phyloP scores from a whole-genome alignment of 1,140 invertebrate species.

The Pantala flavescens region DNA sequence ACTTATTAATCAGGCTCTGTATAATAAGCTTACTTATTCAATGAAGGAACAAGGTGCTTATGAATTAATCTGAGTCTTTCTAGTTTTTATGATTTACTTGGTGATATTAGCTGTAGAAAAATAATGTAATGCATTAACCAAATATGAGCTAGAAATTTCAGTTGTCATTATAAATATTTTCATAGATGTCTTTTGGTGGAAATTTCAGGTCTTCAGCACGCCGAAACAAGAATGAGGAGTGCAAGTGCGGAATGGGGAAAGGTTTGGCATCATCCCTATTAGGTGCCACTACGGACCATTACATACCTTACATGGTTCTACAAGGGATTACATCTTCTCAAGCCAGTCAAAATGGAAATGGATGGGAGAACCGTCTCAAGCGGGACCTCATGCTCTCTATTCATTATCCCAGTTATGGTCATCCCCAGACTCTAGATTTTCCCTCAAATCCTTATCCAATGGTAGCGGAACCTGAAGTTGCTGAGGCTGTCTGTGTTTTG shows the following conservation, averaged over 20 bases:
- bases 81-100: no score
- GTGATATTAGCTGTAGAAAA: no score
- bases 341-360: constrained; percentile 31
- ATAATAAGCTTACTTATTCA: no score
- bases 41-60: no score
- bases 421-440: neutral
- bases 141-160: no score
- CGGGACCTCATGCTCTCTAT: constrained; percentile 43
- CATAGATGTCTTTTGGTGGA: neutral
- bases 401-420: constrained; percentile 37
- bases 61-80: no score
- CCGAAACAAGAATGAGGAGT: neutral
- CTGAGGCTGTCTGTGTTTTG: constrained; percentile 70
- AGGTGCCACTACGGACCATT: constrained; percentile 54
- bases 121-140: no score
- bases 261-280: constrained; percentile 45
- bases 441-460: constrained; percentile 35
- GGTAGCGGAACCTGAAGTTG: constrained; percentile 51
- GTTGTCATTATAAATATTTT: no score
- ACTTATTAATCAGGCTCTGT: no score
- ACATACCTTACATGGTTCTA: constrained; percentile 62
- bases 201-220: neutral
- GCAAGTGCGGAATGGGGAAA: constrained; percentile 19
- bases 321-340: constrained; percentile 38
- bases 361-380: constrained; percentile 40